phyloP scores from a whole-genome alignment of 2,888 invertebrate species.

The Ferdinandea cuprea region DNA sequence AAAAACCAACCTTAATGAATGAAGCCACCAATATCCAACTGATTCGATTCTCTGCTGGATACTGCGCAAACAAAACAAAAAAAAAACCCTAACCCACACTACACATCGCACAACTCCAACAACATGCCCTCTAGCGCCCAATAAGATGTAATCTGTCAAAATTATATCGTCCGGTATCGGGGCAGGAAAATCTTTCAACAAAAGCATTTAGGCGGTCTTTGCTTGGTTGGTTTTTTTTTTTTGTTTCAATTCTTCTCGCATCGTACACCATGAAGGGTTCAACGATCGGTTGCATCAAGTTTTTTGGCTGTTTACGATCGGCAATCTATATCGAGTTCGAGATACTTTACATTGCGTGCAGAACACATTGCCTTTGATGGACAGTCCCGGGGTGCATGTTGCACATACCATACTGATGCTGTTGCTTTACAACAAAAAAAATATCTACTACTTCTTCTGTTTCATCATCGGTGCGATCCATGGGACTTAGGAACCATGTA shows the following conservation, averaged over 20 bases:
- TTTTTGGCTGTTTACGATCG: slow-evolving; percentile 66
- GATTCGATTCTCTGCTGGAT: slow-evolving; percentile 56
- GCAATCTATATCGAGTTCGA: slow-evolving; percentile 43
- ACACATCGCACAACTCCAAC: slow-evolving; percentile 1
- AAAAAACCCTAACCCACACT: slow-evolving; percentile 30
- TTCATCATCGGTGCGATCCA: slow-evolving; percentile 19
- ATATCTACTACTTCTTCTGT: background rate
- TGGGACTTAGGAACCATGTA: slow-evolving; percentile 36
- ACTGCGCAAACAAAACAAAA: slow-evolving; percentile 23
- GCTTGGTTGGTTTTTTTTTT: slow-evolving; percentile 30
- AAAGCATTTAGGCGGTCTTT: slow-evolving; percentile 64
- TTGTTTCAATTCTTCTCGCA: slow-evolving; percentile 18
- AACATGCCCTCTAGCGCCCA: slow-evolving; percentile 79
- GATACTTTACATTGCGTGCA: slow-evolving; percentile 63
- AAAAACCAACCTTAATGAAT: slow-evolving; percentile 47
- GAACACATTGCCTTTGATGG: slow-evolving; percentile 54
- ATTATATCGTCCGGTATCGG: slow-evolving; percentile 77
- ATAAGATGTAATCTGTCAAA: slow-evolving; percentile 82
- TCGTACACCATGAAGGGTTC: slow-evolving; percentile 32
- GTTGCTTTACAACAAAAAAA: background rate
- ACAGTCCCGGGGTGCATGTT: slow-evolving; percentile 50
- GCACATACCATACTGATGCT: slow-evolving; percentile 32
- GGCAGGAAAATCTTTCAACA: slow-evolving; percentile 74
- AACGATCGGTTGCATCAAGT: slow-evolving; percentile 62
- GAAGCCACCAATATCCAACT: slow-evolving; percentile 44